A percentile compares a stretch with the other conserved stretches of the same genome.
Conservation (phyloP, 2,888 invertebrate genomes). For the Lycophotia porphyrea region DNA sequence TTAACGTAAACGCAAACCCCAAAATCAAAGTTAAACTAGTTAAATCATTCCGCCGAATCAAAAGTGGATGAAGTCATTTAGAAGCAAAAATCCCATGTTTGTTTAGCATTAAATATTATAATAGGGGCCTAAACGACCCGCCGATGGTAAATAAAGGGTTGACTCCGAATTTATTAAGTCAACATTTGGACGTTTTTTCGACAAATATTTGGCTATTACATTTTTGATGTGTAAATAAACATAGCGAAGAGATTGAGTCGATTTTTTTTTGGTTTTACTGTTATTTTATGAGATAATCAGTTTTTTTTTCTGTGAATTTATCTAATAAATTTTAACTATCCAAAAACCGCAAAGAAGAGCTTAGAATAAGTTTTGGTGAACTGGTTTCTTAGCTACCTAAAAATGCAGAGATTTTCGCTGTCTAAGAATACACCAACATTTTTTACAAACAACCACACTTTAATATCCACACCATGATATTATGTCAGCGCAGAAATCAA, state of each 20-base stretch:
- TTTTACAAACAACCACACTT: not conserved
- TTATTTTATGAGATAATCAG: constrained; percentile 27
- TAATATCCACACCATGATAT: constrained; percentile 17
- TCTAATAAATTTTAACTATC: not conserved
- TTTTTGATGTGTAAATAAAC: constrained; percentile 75
- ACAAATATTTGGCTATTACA: constrained; percentile 78
- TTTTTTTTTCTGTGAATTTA: not conserved
- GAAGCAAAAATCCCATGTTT: constrained; percentile 84
- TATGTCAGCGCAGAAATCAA: constrained; percentile 47
- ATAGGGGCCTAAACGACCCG: constrained; percentile 84
- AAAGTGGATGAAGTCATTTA: constrained; percentile 85
- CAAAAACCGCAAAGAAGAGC: not conserved
- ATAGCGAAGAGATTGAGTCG: constrained; percentile 53
- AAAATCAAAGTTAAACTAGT: constrained; percentile 65
- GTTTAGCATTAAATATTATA: constrained; percentile 89
- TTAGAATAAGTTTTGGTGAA: not conserved
- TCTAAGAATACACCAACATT: not conserved
- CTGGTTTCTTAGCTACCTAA: not conserved
- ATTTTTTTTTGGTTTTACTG: constrained; percentile 27
- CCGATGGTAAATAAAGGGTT: constrained; percentile 87
- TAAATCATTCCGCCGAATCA: constrained; percentile 61
- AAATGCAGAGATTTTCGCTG: too few relatives aligned
- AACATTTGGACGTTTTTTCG: constrained; percentile 79
- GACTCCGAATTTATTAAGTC: constrained; percentile 81
- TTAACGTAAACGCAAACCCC: constrained; percentile 66